Evolutionary conservation across 2,797 vertebrate species (phyloP).

Genomic region (Crocidura indochinensis): DNA sequence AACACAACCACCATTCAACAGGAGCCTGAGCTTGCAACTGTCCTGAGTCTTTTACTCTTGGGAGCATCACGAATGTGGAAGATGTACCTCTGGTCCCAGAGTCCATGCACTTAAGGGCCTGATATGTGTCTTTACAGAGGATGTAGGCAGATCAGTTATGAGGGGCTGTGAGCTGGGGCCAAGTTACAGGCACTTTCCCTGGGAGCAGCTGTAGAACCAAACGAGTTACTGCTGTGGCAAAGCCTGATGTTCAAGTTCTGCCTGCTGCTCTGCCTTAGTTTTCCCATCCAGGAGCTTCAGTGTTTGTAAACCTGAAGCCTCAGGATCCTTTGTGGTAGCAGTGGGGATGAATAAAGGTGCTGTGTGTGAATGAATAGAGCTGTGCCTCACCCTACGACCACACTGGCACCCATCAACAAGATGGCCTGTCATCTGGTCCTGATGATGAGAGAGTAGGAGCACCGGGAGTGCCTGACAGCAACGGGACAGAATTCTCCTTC

Average conservation of each 20-base stretch:
- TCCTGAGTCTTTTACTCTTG: neutral
- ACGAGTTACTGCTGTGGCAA: neutral
- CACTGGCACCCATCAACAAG: neutral
- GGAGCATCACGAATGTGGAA: neutral
- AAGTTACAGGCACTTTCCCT: neutral
- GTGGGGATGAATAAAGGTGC: neutral
- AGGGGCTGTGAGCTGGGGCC: neutral
- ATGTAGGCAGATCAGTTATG: neutral
- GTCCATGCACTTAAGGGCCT: too few relatives aligned
- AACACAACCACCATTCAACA: too few relatives aligned
- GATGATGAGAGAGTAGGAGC: too few relatives aligned
- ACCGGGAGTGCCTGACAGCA: neutral
- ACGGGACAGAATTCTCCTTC: neutral
- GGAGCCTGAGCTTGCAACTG: neutral
- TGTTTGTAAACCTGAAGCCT: neutral
- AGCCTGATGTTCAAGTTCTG: neutral
- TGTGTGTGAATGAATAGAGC: neutral
- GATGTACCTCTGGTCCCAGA: neutral
- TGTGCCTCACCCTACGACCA: neutral
- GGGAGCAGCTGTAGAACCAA: fast-evolving
- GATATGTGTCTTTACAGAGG: neutral
- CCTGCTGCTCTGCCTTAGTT: neutral
- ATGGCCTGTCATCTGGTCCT: neutral
- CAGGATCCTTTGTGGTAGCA: neutral
- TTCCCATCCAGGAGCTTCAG: neutral